phyloP scores from a whole-genome alignment of 2,888 invertebrate genomes.

The Cheilosia scutellata region DNA sequence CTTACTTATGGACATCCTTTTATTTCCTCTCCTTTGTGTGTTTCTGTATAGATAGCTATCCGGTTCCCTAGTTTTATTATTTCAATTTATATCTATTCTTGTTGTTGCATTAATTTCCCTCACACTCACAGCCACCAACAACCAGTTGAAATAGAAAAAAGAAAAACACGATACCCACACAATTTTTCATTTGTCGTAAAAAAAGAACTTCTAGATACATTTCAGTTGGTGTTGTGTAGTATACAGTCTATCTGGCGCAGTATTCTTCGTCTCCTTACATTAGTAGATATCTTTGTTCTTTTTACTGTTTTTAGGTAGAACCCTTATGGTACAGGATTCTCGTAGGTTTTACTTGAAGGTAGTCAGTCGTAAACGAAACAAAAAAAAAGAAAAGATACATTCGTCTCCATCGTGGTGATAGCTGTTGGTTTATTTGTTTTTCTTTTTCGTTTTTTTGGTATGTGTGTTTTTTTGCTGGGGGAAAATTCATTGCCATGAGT shows the following conservation, averaged over 20 bases:
- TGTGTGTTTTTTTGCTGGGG: not conserved
- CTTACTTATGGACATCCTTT: not conserved
- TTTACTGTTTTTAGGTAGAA: not conserved
- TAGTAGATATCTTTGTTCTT: conserved; percentile 1
- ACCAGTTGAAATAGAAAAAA: not conserved
- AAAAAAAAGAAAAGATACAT: not conserved
- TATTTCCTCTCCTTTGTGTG: not conserved
- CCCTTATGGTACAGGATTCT: conserved; percentile 6
- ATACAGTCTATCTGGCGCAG: conserved; percentile 8
- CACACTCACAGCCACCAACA: not conserved
- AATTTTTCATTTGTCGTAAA: conserved; percentile 41
- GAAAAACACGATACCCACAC: conserved; percentile 12
- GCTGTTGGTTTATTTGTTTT: conserved; percentile 31
- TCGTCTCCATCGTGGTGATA: conserved; percentile 33
- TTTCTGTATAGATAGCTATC: too few species aligned
- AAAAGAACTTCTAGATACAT: conserved; percentile 33
- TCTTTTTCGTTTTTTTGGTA: not conserved
- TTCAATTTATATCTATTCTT: conserved; percentile 35
- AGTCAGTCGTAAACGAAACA: conserved; percentile 6
- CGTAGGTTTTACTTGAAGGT: conserved; percentile 9
- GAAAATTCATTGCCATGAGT: conserved; percentile 29
- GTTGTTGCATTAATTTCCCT: conserved; percentile 21
- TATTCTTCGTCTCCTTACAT: conserved; percentile 1
- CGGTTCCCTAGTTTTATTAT: conserved; percentile 8
- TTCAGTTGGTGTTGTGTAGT: not conserved